A percentile compares a stretch with the other conserved stretches of the same genome.
These are phyloP conservation scores for Peromyscus attwateri DNA, from an alignment of 2,797 vertebrate genomes.

Conservation along the genomic window DNA sequence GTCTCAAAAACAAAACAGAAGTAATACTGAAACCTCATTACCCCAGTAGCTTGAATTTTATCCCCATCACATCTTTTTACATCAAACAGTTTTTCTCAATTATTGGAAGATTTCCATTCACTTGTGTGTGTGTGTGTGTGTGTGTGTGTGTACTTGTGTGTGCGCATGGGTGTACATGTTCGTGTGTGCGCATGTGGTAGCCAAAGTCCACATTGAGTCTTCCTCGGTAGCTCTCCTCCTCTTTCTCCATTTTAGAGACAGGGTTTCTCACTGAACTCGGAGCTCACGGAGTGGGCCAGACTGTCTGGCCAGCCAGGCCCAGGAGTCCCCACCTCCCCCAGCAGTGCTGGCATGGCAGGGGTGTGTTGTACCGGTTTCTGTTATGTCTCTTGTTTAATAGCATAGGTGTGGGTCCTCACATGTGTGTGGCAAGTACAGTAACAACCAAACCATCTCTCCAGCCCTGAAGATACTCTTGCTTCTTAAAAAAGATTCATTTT, in stretches of 20 bases:
- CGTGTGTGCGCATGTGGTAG: not conserved
- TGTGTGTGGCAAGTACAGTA: not conserved
- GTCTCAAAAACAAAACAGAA: not conserved
- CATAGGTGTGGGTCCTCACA: not conserved
- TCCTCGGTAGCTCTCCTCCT: not conserved
- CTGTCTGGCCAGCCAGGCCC: not conserved
- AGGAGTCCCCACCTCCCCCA: not conserved
- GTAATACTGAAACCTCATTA: not conserved
- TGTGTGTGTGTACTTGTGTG: not conserved
- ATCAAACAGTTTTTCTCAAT: not conserved
- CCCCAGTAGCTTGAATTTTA: not conserved
- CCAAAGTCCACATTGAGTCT: not conserved
- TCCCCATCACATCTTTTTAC: not conserved
- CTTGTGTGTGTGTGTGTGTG: not conserved
- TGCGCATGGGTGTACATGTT: not conserved
- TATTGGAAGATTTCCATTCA: not conserved
- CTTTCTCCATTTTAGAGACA: not conserved
- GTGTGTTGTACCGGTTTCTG: not conserved
- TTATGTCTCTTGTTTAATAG: not conserved
- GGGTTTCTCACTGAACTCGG: not conserved
- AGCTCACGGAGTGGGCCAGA: not conserved
- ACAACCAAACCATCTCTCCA: not conserved
- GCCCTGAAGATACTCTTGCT: not conserved
- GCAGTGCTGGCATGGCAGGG: not conserved
- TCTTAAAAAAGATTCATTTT: not conserved